Conservation (phyloP, 2,797 vertebrate genomes). For the Hylomyscus alleni region DNA sequence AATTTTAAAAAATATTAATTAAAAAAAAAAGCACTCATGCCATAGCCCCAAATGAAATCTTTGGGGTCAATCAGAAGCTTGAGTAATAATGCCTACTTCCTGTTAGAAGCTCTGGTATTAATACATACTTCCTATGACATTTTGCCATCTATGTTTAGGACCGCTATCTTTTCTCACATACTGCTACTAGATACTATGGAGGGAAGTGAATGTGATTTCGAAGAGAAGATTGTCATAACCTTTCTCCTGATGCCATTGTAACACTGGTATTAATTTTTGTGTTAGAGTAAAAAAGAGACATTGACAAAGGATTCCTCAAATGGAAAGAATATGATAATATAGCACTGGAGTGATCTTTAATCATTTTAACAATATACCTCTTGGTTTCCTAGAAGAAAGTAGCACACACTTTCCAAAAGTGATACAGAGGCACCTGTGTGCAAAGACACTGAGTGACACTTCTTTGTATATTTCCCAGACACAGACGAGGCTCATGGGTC, state of each 20-base stretch:
- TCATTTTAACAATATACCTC: background rate
- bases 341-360: background rate
- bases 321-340: background rate
- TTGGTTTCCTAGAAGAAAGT: background rate
- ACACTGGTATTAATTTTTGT: background rate
- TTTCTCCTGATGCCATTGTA: background rate
- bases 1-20: too few relatives aligned
- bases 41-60: background rate
- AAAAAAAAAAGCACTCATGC: background rate
- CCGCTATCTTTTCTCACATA: background rate
- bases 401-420: background rate
- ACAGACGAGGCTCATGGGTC: background rate
- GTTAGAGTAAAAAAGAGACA: background rate
- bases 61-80: background rate
- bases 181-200: background rate
- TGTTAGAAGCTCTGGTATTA: background rate
- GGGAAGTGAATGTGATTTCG: background rate
- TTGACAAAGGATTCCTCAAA: background rate
- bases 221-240: background rate
- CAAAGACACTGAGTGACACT: accelerated
- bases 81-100: accelerated
- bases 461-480: background rate
- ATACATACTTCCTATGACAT: background rate
- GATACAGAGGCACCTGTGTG: background rate
- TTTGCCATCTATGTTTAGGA: accelerated